These are phyloP conservation scores for Xenopus petersii DNA, from an alignment of 2,797 vertebrate species.

Conservation along the genomic window DNA sequence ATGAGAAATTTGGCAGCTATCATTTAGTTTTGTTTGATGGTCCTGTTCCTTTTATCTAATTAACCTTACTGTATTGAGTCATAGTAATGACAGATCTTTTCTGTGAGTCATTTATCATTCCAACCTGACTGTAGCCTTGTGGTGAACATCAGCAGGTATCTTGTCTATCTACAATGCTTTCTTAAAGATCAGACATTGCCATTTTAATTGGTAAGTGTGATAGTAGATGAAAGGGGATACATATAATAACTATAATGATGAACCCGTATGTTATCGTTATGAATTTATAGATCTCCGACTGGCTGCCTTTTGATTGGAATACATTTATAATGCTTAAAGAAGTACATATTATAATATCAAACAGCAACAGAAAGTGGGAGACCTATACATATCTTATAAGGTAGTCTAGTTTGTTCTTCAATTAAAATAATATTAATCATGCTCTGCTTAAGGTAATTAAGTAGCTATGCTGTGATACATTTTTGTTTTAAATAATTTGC, in stretches of 20 bases:
- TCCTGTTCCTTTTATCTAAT: constrained; percentile 18
- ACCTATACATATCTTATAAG: constrained; percentile 33
- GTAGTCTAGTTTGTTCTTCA: constrained; percentile 1
- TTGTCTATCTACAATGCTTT: background rate
- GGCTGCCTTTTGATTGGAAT: constrained; percentile 29
- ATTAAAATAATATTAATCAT: background rate
- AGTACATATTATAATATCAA: constrained; percentile 37
- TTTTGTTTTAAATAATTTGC: no score
- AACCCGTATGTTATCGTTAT: constrained; percentile 8
- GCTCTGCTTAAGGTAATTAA: background rate
- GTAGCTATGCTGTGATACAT: no score
- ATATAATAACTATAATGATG: constrained; percentile 3
- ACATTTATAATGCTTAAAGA: constrained; percentile 30
- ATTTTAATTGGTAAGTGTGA: constrained; percentile 29
- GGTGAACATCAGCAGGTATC: constrained; percentile 23
- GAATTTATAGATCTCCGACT: constrained; percentile 30
- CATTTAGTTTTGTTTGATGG: constrained; percentile 5
- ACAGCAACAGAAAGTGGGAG: constrained; percentile 18
- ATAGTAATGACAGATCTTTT: constrained; percentile 21
- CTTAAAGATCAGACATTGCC: constrained; percentile 15
- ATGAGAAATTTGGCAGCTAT: constrained; percentile 1
- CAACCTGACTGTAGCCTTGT: constrained; percentile 11
- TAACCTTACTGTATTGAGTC: constrained; percentile 4
- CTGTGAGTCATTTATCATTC: constrained; percentile 20
- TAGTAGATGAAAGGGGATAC: constrained; percentile 25